These are phyloP conservation scores for Dicrurus megarhynchus DNA, from an alignment of 2,113 vertebrate species.

Conservation along the genomic window DNA sequence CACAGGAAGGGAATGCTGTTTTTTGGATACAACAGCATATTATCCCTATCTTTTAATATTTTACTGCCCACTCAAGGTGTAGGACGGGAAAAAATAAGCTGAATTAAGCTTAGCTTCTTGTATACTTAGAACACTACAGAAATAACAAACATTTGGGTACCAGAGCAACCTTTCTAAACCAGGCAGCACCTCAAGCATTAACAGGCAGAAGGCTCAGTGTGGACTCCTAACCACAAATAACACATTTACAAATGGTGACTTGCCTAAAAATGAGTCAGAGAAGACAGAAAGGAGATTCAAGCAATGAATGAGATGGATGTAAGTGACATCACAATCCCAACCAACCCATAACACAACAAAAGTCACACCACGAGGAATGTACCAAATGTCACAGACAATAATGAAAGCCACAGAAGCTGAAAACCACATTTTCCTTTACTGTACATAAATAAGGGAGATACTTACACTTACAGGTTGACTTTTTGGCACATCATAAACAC, in stretches of 20 bases:
- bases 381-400: not conserved
- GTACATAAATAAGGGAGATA: constrained; percentile 37
- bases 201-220: not conserved
- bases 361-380: accelerated
- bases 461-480: constrained; percentile 99
- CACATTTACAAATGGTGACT: not conserved
- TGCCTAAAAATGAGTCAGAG: not conserved
- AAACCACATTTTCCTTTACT: not conserved
- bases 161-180: not conserved
- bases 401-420: not conserved
- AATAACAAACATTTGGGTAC: not conserved
- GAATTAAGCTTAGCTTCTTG: not conserved
- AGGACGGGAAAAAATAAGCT: not conserved
- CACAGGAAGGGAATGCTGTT: not conserved
- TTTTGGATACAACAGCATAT: not conserved
- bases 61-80: not conserved
- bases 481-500: constrained; percentile 99
- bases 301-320: not conserved
- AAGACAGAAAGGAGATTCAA: not conserved
- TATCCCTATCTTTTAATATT: not conserved
- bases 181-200: not conserved
- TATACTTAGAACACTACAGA: not conserved
- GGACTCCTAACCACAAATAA: not conserved
- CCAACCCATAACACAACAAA: not conserved
- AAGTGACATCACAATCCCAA: not conserved